A percentile compares a stretch with the other conserved stretches of the same genome.
These are phyloP conservation scores for Python bivittatus DNA, from an alignment of 2,113 vertebrate species.

Conservation along the genomic window DNA sequence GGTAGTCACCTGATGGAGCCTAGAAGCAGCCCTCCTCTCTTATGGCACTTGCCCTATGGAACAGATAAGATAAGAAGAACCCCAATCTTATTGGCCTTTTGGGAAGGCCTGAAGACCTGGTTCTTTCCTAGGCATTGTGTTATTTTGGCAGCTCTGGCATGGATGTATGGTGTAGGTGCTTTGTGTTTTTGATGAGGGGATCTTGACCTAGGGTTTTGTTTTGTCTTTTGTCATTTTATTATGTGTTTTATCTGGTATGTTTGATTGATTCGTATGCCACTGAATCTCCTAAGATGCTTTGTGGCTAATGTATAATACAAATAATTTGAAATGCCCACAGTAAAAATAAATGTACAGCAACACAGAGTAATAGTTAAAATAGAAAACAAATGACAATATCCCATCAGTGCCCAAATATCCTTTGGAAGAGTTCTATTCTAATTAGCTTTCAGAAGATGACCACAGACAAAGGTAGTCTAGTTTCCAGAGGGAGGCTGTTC, in stretches of 20 bases:
- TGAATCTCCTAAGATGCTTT: neutral
- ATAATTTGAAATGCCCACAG: neutral
- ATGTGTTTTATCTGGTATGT: neutral
- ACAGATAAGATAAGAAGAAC: neutral
- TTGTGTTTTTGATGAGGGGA: neutral
- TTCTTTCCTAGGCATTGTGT: neutral
- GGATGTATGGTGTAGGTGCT: neutral
- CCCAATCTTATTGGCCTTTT: neutral
- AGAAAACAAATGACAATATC: neutral
- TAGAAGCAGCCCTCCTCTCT: neutral
- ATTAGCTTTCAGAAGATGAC: no score
- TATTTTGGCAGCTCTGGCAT: neutral
- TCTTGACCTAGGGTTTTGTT: neutral
- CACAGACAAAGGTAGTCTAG: no score
- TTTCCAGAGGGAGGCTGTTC: no score
- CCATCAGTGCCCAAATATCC: no score
- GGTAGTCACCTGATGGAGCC: no score
- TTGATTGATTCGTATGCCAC: neutral
- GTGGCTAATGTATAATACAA: neutral
- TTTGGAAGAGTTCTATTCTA: no score
- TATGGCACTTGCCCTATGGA: neutral
- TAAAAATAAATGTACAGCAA: neutral
- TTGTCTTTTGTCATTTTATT: neutral
- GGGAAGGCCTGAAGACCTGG: neutral
- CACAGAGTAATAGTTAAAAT: neutral